Conservation (phyloP, 2,113 vertebrate species). For the Crotalus tigris region DNA sequence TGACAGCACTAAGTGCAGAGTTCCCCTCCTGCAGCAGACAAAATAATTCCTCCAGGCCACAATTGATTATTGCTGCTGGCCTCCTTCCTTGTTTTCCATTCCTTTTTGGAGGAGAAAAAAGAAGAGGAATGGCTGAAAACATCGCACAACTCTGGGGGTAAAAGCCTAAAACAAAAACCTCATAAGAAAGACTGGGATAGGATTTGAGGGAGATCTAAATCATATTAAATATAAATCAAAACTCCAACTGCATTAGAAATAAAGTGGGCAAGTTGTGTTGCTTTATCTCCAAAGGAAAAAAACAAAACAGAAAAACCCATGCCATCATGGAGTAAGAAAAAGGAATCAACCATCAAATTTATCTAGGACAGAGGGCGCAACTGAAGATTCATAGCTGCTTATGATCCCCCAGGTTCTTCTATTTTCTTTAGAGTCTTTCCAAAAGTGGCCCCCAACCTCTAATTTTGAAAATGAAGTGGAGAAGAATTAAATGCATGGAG, state of each 20-base stretch:
- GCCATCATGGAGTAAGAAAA: background rate
- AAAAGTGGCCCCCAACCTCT: background rate
- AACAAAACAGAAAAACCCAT: background rate
- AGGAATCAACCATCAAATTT: background rate
- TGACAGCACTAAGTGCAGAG: background rate
- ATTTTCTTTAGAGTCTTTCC: background rate
- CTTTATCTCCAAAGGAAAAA: background rate
- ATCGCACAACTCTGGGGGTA: background rate
- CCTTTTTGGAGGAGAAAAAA: background rate
- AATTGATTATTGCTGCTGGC: background rate
- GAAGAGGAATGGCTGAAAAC: background rate
- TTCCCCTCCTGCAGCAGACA: background rate
- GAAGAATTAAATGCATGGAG: background rate
- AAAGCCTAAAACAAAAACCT: background rate
- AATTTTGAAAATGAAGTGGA: background rate
- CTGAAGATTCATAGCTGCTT: background rate
- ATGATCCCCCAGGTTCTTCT: background rate
- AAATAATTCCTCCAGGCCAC: conserved; percentile 8
- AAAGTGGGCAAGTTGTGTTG: background rate
- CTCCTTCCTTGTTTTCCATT: background rate
- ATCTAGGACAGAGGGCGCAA: background rate
- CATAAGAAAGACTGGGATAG: background rate
- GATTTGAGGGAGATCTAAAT: background rate
- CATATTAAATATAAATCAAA: background rate
- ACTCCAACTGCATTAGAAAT: background rate